phyloP scores from a whole-genome alignment of 2,113 vertebrate genomes.

The Callionymus lyra region DNA sequence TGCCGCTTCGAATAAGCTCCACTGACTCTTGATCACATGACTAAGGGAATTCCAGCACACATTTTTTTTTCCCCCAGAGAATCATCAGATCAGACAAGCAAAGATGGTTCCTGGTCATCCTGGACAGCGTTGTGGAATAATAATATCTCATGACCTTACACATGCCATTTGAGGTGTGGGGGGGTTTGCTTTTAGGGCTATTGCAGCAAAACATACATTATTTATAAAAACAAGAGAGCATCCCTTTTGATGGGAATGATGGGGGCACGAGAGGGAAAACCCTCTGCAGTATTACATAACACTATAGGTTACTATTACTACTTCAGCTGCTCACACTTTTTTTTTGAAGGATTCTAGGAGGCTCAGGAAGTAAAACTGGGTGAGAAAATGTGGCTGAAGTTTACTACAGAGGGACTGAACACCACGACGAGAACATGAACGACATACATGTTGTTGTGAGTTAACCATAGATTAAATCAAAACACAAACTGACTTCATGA shows the following conservation, averaged over 20 bases:
- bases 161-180: no score
- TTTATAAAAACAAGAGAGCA: slow-evolving; percentile 24
- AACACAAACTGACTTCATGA: no score
- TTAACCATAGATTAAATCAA: no score
- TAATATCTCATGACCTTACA: no score
- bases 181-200: neutral
- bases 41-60: slow-evolving; percentile 48
- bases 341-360: slow-evolving; percentile 8
- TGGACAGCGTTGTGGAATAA: neutral
- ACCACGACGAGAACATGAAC: no score
- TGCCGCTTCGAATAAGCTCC: slow-evolving; percentile 23
- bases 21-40: slow-evolving; percentile 53
- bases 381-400: no score
- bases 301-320: slow-evolving; percentile 37
- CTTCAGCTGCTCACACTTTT: slow-evolving; percentile 30
- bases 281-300: slow-evolving; percentile 68
- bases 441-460: no score
- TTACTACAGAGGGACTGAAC: no score
- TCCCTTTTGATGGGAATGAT: slow-evolving; percentile 7
- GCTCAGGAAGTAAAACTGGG: no score
- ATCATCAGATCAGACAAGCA: slow-evolving; percentile 19
- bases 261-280: no score
- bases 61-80: slow-evolving; percentile 8
- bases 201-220: slow-evolving; percentile 37
- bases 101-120: slow-evolving; percentile 5